Base-by-base conservation (phyloP, 2,888 invertebrate species). In the Drosophila nigritarsus region DNA sequence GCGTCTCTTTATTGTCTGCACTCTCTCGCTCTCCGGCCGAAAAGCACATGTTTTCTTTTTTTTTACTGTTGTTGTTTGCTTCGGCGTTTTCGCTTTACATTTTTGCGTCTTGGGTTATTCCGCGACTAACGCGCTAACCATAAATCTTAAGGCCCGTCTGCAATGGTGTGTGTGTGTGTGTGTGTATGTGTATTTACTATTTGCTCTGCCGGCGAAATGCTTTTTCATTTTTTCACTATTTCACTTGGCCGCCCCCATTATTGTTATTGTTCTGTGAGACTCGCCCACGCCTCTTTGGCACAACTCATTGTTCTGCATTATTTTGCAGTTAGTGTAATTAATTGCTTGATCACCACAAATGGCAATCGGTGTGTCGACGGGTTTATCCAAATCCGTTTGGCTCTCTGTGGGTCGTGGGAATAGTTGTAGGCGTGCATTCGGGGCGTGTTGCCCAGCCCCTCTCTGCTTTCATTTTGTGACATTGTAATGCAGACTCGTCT, bases 1-100 rank as follows among this genome's bases (percentile, higher is more conserved):
- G 36, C 38, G 2, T 24, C 51, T 20, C 64, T 38, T 51, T 30
- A 51, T 4, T 45, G 32, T 45, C 8, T 8, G 15, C 45, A 27
- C 42, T n/a, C 40, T 64, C 15, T 2, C 38, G 20, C 65, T 59
- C 68, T 66, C 49, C 38, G n/a, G 56, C 2, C 48, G 45, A 40
- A 61, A 70, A 84, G 82, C 87, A 85, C 85, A 85, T 87, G 87
- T 83, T 84, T 84, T 83, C 75, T 72, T 84, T 80, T 73, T 29
- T 64, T 73, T 58, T 69, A 50, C 58, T 24, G 62, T 75, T 78
- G 71, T 80, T 77, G 71, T n/a, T 36, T 66, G 70, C 48, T 62
- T 78, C 62, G 68, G 58, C 56, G 66, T 62, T 73, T 78, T 78
- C 59, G 78, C 75, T 63, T 62, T 64, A 71, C 78, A 75, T 72